These are phyloP conservation scores for Myotis brandtii DNA, from an alignment of 2,113 vertebrate genomes.

Conservation along the genomic window DNA sequence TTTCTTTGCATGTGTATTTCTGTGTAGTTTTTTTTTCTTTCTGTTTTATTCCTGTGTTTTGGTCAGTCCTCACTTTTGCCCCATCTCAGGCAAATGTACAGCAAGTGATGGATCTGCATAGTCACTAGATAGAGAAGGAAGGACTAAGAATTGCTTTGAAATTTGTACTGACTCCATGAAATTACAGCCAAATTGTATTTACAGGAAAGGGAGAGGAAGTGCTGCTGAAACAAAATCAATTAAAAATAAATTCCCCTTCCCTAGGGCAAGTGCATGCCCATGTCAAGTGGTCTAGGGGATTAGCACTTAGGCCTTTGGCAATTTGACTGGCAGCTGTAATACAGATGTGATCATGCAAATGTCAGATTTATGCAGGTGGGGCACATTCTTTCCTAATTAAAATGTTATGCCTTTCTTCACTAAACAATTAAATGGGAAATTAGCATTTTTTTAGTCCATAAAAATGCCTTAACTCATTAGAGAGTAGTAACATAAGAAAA, in stretches of 20 bases:
- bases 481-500: background rate
- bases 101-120: background rate
- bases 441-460: slow-evolving; percentile 37
- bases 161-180: slow-evolving; percentile 36
- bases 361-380: background rate
- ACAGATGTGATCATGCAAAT: background rate
- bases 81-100: background rate
- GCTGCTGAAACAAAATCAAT: slow-evolving; percentile 59
- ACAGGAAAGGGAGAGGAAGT: background rate
- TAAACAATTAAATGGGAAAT: slow-evolving; percentile 59
- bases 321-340: slow-evolving; percentile 55
- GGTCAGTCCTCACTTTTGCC: background rate
- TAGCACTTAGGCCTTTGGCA: background rate
- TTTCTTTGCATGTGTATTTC: background rate
- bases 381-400: slow-evolving; percentile 40
- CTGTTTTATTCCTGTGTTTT: background rate
- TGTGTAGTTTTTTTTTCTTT: background rate
- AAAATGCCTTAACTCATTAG: slow-evolving; percentile 22
- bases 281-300: slow-evolving; percentile 2
- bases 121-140: background rate
- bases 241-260: background rate
- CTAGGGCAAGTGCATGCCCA: background rate
- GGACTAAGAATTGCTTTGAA: background rate
- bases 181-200: slow-evolving; percentile 26
- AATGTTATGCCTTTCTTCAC: slow-evolving; percentile 31